A percentile compares a stretch with the other conserved stretches of the same genome.
phyloP scores from a whole-genome alignment of 2,888 invertebrate species.

The Diarsia dahlii region DNA sequence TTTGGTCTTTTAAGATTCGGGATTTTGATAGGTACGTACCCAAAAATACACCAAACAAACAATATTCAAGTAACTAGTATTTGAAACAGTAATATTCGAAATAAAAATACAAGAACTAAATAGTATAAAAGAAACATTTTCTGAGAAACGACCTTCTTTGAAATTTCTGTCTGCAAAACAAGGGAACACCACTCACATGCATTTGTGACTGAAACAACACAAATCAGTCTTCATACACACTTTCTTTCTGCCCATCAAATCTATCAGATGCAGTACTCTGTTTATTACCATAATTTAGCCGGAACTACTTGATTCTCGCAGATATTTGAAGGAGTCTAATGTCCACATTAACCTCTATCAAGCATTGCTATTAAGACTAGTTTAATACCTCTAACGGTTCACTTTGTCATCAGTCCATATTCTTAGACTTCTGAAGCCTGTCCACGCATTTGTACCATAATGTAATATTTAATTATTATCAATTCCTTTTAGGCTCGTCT shows the following conservation, averaged over 20 bases:
- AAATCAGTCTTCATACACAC: not conserved
- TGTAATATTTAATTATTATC: not conserved
- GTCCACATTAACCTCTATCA: not conserved
- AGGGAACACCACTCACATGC: constrained; percentile 75
- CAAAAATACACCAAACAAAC: too few relatives aligned
- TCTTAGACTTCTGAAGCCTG: not conserved
- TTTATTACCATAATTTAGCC: not conserved
- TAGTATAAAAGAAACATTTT: too few relatives aligned
- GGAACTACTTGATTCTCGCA: not conserved
- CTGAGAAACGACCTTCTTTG: too few relatives aligned
- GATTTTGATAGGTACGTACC: too few relatives aligned
- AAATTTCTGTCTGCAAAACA: too few relatives aligned
- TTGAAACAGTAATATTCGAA: too few relatives aligned
- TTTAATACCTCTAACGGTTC: not conserved
- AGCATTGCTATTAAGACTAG: too few relatives aligned
- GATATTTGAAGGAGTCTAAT: too few relatives aligned
- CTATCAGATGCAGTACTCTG: not conserved
- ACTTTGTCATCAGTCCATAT: not conserved
- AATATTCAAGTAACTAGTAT: too few relatives aligned
- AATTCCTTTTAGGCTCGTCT: constrained; percentile 84
- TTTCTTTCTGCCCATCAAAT: too few relatives aligned
- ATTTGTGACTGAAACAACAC: not conserved
- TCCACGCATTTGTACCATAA: not conserved
- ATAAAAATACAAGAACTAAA: too few relatives aligned
- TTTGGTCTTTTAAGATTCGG: too few relatives aligned